A percentile compares a stretch with the other conserved stretches of the same genome.
phyloP scores from a whole-genome alignment of 2,113 vertebrate species.

The Microcebus ravelobensis region DNA sequence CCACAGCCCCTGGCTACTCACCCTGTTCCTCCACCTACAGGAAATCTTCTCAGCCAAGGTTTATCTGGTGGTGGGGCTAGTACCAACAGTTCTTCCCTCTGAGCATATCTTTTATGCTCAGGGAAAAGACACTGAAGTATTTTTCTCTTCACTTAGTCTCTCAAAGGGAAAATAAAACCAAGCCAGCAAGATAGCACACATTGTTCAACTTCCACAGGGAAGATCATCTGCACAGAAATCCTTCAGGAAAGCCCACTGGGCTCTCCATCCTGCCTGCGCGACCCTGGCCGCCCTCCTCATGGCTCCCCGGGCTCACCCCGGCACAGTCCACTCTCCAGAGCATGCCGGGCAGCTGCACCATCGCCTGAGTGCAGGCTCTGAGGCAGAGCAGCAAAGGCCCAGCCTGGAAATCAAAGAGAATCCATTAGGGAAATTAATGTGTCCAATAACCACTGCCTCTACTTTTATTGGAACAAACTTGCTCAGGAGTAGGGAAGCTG shows the following conservation, averaged over 20 bases:
- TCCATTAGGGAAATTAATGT: conserved; percentile 15
- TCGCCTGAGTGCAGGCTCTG: background rate
- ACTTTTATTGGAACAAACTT: background rate
- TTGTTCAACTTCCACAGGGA: background rate
- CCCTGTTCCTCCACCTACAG: background rate
- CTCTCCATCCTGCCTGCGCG: background rate
- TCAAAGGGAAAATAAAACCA: background rate
- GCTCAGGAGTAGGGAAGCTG: background rate
- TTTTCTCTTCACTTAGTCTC: background rate
- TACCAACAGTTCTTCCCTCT: background rate
- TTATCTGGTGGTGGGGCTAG: background rate
- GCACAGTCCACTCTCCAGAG: background rate
- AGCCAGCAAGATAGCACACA: background rate
- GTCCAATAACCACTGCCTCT: background rate
- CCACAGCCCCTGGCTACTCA: background rate
- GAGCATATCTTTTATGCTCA: background rate
- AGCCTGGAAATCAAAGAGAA: background rate
- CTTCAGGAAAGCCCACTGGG: background rate
- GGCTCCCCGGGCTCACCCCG: background rate
- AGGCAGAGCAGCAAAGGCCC: background rate
- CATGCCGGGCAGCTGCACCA: rapidly evolving
- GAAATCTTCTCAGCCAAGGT: background rate
- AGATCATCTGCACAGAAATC: background rate
- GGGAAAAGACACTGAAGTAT: background rate
- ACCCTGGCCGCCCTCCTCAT: background rate